Evolutionary conservation across 2,113 vertebrate species (phyloP).

Genomic region (Gobius niger): DNA sequence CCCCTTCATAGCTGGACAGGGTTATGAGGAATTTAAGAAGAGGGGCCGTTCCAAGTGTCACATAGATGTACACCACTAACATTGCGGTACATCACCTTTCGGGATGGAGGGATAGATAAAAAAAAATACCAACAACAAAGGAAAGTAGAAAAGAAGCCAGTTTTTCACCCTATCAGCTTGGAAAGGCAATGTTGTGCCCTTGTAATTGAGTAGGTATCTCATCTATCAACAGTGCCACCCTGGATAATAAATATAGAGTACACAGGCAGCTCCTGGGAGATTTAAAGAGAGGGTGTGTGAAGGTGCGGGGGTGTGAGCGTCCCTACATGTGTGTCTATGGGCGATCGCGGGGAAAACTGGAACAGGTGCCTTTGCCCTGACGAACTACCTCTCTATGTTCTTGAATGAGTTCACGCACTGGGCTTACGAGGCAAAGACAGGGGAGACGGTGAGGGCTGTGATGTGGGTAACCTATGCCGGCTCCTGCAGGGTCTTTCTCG

Average conservation of each 20-base stretch:
- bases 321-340: slow-evolving; percentile 18
- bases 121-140: slow-evolving; percentile 28
- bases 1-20: slow-evolving; percentile 34
- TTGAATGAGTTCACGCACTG: slow-evolving; percentile 42
- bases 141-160: slow-evolving; percentile 64
- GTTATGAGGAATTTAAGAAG: slow-evolving; percentile 36
- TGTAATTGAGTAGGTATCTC: slow-evolving; percentile 84
- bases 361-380: slow-evolving; percentile 60
- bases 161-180: slow-evolving; percentile 81
- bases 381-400: slow-evolving; percentile 45
- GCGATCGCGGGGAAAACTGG: slow-evolving; percentile 40
- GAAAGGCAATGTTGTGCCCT: slow-evolving; percentile 84
- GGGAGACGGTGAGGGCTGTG: neutral
- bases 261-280: slow-evolving; percentile 76
- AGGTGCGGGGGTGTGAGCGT: slow-evolving; percentile 42
- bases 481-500: neutral
- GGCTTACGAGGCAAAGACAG: slow-evolving; percentile 19
- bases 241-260: slow-evolving; percentile 84
- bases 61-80: slow-evolving; percentile 57
- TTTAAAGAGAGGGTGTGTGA: slow-evolving; percentile 67
- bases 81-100: slow-evolving; percentile 68
- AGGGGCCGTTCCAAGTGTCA: slow-evolving; percentile 31
- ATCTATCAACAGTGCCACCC: slow-evolving; percentile 83
- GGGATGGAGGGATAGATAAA: slow-evolving; percentile 49
- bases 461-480: neutral